phyloP scores from a whole-genome alignment of 2,888 invertebrate genomes.

The Pollenia labialis region DNA sequence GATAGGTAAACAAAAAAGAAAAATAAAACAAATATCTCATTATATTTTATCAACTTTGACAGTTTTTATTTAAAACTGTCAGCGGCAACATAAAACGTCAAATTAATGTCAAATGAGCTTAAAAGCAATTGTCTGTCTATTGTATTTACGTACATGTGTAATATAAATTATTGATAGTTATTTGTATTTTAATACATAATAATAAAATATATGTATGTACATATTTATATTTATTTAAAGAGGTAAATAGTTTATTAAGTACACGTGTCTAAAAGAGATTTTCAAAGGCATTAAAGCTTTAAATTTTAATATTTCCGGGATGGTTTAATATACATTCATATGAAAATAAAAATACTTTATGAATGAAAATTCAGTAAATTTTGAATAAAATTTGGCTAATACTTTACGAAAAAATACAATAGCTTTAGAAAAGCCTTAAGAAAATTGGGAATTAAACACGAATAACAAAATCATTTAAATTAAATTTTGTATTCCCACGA shows the following conservation, averaged over 20 bases:
- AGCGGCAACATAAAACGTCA: conserved; percentile 70
- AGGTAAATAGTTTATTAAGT: too few relatives aligned
- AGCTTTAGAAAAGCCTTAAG: too few relatives aligned
- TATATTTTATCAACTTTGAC: conserved; percentile 38
- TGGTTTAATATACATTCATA: too few relatives aligned
- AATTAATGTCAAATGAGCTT: conserved; percentile 65
- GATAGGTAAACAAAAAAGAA: too few relatives aligned
- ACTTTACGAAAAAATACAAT: too few relatives aligned
- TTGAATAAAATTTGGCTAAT: too few relatives aligned
- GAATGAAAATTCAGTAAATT: too few relatives aligned
- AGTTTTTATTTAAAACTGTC: conserved; percentile 63
- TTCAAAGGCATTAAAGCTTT: background rate
- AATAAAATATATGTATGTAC: background rate
- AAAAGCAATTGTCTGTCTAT: conserved; percentile 54
- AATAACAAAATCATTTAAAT: too few relatives aligned
- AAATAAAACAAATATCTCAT: background rate
- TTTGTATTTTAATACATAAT: conserved; percentile 30
- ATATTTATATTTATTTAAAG: background rate
- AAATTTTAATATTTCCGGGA: too few relatives aligned
- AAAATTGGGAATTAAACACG: too few relatives aligned
- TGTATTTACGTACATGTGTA: conserved; percentile 15
- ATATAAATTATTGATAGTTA: conserved; percentile 54
- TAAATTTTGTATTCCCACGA: too few relatives aligned
- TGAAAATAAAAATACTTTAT: too few relatives aligned
- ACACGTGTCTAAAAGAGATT: background rate